Evolutionary conservation across 2,797 vertebrate genomes (phyloP).

Genomic region (Bryconaethiops microstoma): DNA sequence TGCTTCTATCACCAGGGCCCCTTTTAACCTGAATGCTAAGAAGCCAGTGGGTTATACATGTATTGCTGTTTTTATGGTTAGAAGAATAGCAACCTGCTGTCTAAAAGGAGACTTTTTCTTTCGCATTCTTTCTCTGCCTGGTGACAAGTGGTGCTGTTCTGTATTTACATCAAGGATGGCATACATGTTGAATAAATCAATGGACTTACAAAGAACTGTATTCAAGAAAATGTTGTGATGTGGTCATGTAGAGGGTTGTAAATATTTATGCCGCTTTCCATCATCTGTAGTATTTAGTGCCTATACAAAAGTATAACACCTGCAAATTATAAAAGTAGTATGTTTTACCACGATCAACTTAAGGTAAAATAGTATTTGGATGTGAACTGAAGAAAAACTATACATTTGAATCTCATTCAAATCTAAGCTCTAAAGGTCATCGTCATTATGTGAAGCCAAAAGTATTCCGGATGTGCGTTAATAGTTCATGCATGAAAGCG

Average conservation of each 20-base stretch:
- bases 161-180: neutral
- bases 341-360: too few species aligned
- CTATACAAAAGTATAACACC: too few species aligned
- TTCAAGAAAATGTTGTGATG: too few species aligned
- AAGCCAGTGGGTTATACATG: too few species aligned
- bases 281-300: neutral
- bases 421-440: neutral
- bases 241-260: neutral
- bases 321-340: too few species aligned
- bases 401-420: neutral
- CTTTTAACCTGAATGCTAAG: too few species aligned
- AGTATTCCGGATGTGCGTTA: constrained; percentile 17
- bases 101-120: neutral
- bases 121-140: neutral
- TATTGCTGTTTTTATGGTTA: too few species aligned
- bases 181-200: neutral
- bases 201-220: too few species aligned
- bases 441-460: constrained; percentile 14
- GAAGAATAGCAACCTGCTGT: neutral
- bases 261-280: neutral
- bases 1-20: too few species aligned
- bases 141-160: neutral
- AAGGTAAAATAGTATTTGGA: neutral
- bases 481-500: constrained; percentile 45
- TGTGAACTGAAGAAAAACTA: neutral